These are phyloP conservation scores for Rhingia campestris DNA, from an alignment of 2,888 invertebrate species.

Conservation along the genomic window DNA sequence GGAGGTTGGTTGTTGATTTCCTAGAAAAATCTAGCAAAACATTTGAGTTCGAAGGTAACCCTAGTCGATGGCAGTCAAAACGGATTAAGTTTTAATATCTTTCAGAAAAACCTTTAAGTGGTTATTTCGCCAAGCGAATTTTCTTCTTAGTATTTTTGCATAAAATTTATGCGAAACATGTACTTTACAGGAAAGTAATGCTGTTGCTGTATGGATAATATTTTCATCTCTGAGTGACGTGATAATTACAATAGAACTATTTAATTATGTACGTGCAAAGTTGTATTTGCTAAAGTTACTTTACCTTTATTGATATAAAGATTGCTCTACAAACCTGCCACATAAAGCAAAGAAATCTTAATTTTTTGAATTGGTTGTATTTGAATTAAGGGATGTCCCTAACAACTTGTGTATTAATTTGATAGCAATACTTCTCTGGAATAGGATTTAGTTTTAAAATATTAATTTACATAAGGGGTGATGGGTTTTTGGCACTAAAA, in stretches of 20 bases:
- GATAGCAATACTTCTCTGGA: too few relatives aligned
- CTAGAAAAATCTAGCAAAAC: too few relatives aligned
- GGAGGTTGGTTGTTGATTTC: too few relatives aligned
- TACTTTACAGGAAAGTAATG: conserved; percentile 35
- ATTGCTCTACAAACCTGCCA: too few relatives aligned
- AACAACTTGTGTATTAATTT: too few relatives aligned
- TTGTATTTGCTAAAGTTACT: conserved; percentile 46
- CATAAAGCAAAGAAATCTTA: too few relatives aligned
- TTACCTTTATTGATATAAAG: too few relatives aligned
- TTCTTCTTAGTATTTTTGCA: conserved; percentile 27
- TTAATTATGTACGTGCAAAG: conserved; percentile 53
- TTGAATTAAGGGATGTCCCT: too few relatives aligned
- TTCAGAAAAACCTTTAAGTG: conserved; percentile 68
- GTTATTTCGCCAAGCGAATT: conserved; percentile 52
- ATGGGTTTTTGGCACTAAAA: too few relatives aligned
- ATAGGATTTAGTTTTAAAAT: too few relatives aligned
- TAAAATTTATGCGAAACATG: conserved; percentile 67
- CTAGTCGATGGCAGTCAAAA: conserved; percentile 38
- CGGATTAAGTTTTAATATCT: conserved; percentile 72
- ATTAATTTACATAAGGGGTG: too few relatives aligned
- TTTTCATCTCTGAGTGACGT: conserved; percentile 21
- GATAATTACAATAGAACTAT: conserved; percentile 61
- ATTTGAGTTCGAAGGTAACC: background rate
- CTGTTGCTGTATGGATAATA: conserved; percentile 59
- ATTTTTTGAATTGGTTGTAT: too few relatives aligned